Base-by-base conservation (phyloP, 2,797 vertebrate species). In the Lepilemur septentrionalis region DNA sequence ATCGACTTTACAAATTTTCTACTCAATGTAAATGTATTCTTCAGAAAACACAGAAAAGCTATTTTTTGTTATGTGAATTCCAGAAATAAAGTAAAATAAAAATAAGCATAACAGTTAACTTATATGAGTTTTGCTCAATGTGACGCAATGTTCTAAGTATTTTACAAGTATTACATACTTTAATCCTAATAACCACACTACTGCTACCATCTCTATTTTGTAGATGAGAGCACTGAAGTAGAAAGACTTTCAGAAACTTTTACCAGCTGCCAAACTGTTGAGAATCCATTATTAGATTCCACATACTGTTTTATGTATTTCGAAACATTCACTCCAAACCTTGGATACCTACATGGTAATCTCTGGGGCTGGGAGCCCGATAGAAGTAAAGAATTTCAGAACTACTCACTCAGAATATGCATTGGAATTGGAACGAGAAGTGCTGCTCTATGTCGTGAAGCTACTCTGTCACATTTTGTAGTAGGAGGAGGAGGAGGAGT, bases 1-100 rank as follows among this genome's bases (percentile, higher is more conserved):
- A 23, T 32, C 57, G 25, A 35, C 32, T 87, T 25, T 50, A 65
- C 10, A 93, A 93, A 59, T 89, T 69, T 32, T 32, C 59, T 61
- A 63, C 52, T 93, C 43, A 63, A 38, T 76, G 32, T 38, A 63
- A 35, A 88, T 75, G 57, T 72, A 79, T 28, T 67, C 32, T 79
- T 89, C 43, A 18, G 38, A 78, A 94, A 94, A 84, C 28, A 94
- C 18, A 48, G 82, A 89, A 93, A 79, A 87, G 41, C 92, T 95
- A 81, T 15, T 93, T 78, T 93, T 5, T 35, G 76, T 85, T 81
- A 57, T 23, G 96, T 88, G 94, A 46, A 94, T 79, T 84, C 30
- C 87, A 93, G 95, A 17, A 32, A 2, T 83, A 46, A 28, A 88
- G 96, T 81, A 69, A 50, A 88, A 14, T 48, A 85, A 41, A 30